These are phyloP conservation scores for Saimiri boliviensis DNA, from an alignment of 2,113 vertebrate genomes.

Conservation along the genomic window DNA sequence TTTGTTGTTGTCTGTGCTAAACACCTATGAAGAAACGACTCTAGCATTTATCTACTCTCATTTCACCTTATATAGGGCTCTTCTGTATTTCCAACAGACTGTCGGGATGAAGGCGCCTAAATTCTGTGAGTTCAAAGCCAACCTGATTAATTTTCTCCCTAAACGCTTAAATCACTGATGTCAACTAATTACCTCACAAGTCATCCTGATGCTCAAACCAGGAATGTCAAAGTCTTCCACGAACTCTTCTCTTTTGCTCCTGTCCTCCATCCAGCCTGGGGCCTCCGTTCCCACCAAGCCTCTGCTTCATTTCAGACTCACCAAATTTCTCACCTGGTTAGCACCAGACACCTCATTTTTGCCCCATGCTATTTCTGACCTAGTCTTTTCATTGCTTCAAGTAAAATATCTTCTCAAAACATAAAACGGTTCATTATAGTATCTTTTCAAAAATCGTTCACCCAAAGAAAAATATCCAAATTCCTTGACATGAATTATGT, in stretches of 20 bases:
- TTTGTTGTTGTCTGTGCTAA: neutral
- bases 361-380: neutral
- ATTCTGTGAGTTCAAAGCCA: neutral
- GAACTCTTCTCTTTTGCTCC: neutral
- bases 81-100: neutral
- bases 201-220: neutral
- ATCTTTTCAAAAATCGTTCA: constrained; percentile 22
- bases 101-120: neutral
- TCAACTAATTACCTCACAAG: neutral
- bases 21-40: neutral
- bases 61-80: neutral
- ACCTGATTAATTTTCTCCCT: neutral
- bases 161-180: neutral
- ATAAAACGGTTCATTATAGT: neutral
- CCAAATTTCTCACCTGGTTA: neutral
- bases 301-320: neutral
- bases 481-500: neutral
- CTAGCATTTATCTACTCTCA: neutral
- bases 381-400: neutral
- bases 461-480: neutral
- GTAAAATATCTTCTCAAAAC: neutral
- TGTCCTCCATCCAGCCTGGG: neutral
- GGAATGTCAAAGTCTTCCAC: neutral
- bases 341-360: neutral
- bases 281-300: neutral